Evolutionary conservation across 1,140 invertebrate genomes (phyloP).

Genomic region (Heliconius himera): DNA sequence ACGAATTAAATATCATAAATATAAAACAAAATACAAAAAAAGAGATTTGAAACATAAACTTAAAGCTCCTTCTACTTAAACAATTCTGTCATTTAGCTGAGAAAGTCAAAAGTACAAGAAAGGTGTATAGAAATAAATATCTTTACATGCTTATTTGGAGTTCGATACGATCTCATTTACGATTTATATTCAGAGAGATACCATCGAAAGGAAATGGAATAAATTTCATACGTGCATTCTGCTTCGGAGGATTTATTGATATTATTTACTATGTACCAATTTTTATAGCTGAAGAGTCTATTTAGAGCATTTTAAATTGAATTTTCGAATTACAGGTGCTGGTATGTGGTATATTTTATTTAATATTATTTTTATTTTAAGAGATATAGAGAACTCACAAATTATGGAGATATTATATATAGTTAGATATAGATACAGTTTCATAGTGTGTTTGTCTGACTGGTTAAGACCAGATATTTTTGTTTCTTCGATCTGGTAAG

Average conservation of each 20-base stretch:
- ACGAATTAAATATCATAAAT: too few species aligned
- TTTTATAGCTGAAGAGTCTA: conserved; percentile 17
- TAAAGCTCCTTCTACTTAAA: too few species aligned
- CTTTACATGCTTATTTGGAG: conserved; percentile 15
- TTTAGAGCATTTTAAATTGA: conserved; percentile 1
- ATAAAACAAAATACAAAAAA: too few species aligned
- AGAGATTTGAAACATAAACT: too few species aligned
- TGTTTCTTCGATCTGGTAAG: too few species aligned
- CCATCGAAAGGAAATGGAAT: conserved; percentile 45
- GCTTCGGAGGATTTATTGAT: conserved; percentile 32
- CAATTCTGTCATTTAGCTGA: background rate
- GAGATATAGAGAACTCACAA: too few species aligned
- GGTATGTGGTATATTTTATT: background rate
- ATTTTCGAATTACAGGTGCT: background rate
- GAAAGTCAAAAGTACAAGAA: background rate
- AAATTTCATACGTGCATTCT: conserved; percentile 41
- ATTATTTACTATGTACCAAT: conserved; percentile 28
- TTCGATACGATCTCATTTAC: conserved; percentile 37
- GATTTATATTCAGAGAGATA: conserved; percentile 44
- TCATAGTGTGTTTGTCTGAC: too few species aligned
- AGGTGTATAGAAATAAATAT: background rate
- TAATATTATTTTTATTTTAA: background rate
- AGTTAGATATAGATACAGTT: too few species aligned
- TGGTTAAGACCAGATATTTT: too few species aligned
- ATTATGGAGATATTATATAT: too few species aligned